Evolutionary conservation across 2,888 invertebrate species (phyloP).

Genomic region (Cotesia congregata): DNA sequence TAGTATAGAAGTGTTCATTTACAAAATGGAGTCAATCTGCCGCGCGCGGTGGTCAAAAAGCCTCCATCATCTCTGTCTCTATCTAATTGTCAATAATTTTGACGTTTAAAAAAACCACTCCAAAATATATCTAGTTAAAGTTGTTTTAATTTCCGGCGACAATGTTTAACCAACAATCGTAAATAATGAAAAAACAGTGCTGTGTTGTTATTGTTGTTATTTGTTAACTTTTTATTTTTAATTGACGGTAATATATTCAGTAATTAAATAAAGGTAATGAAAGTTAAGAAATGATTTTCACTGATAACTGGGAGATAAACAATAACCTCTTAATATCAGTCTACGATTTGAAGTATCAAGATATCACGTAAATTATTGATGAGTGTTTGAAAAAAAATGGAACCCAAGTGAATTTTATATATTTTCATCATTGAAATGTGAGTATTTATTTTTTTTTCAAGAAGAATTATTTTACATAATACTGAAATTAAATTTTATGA

Average conservation of each 20-base stretch:
- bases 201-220: neutral
- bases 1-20: constrained; percentile 3
- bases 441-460: neutral
- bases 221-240: neutral
- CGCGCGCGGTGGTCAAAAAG: constrained; percentile 20
- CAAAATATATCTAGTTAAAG: too few relatives aligned
- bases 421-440: neutral
- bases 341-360: constrained; percentile 20
- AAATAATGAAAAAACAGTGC: neutral
- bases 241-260: neutral
- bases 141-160: too few relatives aligned
- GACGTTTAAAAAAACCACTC: neutral
- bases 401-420: constrained; percentile 7
- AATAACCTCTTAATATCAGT: neutral
- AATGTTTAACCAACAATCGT: neutral
- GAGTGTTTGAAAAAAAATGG: neutral
- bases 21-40: constrained; percentile 24
- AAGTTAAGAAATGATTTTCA: constrained; percentile 12
- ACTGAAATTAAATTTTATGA: too few relatives aligned
- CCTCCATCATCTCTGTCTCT: neutral
- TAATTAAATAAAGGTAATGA: constrained; percentile 15
- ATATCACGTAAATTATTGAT: constrained; percentile 11
- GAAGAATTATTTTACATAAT: too few relatives aligned
- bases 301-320: neutral
- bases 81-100: neutral